Evolutionary conservation across 2,113 vertebrate genomes (phyloP), one percentile per base, ranked within the genome.

Genomic region (Embiotoca jacksoni): DNA sequence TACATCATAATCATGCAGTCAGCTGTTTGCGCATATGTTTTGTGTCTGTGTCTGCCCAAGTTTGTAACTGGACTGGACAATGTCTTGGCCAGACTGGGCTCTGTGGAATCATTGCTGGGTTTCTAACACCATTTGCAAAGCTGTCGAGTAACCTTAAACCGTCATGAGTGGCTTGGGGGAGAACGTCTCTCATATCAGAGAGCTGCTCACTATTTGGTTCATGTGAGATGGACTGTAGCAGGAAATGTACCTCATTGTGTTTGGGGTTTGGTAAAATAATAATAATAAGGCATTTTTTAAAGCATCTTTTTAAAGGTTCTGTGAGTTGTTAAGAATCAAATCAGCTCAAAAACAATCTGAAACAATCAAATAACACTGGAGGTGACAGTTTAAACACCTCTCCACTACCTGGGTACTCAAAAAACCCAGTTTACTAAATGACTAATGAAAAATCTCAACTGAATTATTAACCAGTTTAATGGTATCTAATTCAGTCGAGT

Each of bases 21-120:
- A 78, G 30, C n/a, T 55, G 59, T 39, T 46, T 64, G 53, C 63
- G n/a, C 23, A 1, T 71, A 30, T 61, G 36, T 71, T 50, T 14
- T 64, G 54, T 36, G 60, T 14, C 16, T 67, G 7, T 67, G 1
- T 72, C 1, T 32, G 30, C 56, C 59, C 6, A 2, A 39, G 14
- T 76, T 47, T 61, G 39, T 50, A n/a, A 30, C 47, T 46, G 58
- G 65, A 55, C 80, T 85, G 81, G 78, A 75, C 35, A 55, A 14
- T 75, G 70, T 79, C 68, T 75, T 10, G 0, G 41, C 23, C 49
- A 23, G 56, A 10, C 52, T n/a, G 32, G 46, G 39, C 7, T 68
- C 41, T 63, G 62, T 33, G 16, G 68, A 76, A 31, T 69, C 47
- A 0, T 39, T 53, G 44, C 66, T 58, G 52, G 37, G 72, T 67